These are phyloP conservation scores for Holothuria leucospilota DNA, from an alignment of 53 echinoderm and acorn worm species.

Conservation along the genomic window DNA sequence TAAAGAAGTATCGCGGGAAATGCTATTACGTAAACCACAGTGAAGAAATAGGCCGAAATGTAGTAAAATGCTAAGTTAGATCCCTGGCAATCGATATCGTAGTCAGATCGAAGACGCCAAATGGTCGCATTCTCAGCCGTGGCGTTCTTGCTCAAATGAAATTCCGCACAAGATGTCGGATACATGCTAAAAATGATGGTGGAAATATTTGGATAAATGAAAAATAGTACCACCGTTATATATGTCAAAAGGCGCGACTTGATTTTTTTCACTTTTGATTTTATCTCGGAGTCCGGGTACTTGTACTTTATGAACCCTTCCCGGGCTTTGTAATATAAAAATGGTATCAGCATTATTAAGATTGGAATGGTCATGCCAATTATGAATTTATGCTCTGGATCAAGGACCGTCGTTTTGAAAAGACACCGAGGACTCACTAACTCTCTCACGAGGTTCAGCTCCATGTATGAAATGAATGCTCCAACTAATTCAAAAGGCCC, in stretches of 20 bases:
- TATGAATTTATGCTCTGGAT: slow-evolving; percentile 12
- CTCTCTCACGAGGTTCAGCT: not conserved
- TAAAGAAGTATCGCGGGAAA: slow-evolving; percentile 55
- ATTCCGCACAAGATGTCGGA: slow-evolving; percentile 62
- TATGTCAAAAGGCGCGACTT: slow-evolving; percentile 18
- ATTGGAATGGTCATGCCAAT: slow-evolving; percentile 23
- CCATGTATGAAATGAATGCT: not conserved
- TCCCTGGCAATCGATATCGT: slow-evolving; percentile 53
- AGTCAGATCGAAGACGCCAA: slow-evolving; percentile 55
- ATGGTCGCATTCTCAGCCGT: not conserved
- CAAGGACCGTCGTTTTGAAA: not conserved
- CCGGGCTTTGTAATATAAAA: not conserved
- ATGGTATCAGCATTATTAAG: not conserved
- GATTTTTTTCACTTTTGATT: slow-evolving; percentile 6
- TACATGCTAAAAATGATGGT: slow-evolving; percentile 57
- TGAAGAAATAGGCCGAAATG: slow-evolving; percentile 51
- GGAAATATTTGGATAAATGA: slow-evolving; percentile 61
- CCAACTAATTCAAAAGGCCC: slow-evolving; percentile 3
- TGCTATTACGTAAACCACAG: slow-evolving; percentile 61
- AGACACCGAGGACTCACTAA: not conserved
- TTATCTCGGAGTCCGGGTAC: not conserved
- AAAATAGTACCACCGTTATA: slow-evolving; percentile 52
- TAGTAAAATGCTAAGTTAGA: slow-evolving; percentile 1
- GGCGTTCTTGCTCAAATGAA: slow-evolving; percentile 50
- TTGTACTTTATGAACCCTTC: not conserved